A percentile compares a stretch with the other conserved stretches of the same genome.
Conservation (phyloP, 2,113 vertebrate species). For the Pycnonotus jocosus region DNA sequence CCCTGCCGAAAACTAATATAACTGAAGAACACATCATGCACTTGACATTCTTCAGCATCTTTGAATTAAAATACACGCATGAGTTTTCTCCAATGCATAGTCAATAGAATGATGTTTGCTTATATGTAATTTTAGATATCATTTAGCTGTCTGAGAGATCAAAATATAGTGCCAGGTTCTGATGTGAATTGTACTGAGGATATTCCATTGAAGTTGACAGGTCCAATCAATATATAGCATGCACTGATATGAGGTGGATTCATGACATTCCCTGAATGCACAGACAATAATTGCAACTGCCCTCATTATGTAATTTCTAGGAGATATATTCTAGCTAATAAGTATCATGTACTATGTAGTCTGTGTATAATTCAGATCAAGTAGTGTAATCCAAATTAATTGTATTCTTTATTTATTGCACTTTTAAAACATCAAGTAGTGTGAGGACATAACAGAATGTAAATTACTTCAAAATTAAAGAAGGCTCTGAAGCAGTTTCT, state of each 20-base stretch:
- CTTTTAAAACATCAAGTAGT: not conserved
- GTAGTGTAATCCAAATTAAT: constrained; percentile 39
- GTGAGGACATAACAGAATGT: not conserved
- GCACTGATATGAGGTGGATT: not conserved
- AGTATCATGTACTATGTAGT: not conserved
- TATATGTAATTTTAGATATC: constrained; percentile 32
- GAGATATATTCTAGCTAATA: constrained; percentile 21
- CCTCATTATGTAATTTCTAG: constrained; percentile 1
- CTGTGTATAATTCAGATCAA: constrained; percentile 15
- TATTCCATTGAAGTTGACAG: constrained; percentile 10
- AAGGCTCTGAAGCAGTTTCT: not conserved
- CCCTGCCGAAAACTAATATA: not conserved
- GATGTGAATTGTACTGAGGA: not conserved
- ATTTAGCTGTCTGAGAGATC: constrained; percentile 48
- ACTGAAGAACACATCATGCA: not conserved
- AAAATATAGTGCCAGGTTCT: constrained; percentile 41
- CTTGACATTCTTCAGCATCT: constrained; percentile 1
- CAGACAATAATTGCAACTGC: not conserved
- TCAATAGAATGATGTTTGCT: constrained; percentile 29
- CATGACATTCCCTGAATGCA: not conserved
- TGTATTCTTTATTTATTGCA: constrained; percentile 35
- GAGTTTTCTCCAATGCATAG: not conserved
- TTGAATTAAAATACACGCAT: constrained; percentile 16
- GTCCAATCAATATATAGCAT: constrained; percentile 11
- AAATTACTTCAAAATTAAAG: not conserved